Evolutionary conservation across 2,888 invertebrate species (phyloP).

Genomic region (Anticlea derivata): DNA sequence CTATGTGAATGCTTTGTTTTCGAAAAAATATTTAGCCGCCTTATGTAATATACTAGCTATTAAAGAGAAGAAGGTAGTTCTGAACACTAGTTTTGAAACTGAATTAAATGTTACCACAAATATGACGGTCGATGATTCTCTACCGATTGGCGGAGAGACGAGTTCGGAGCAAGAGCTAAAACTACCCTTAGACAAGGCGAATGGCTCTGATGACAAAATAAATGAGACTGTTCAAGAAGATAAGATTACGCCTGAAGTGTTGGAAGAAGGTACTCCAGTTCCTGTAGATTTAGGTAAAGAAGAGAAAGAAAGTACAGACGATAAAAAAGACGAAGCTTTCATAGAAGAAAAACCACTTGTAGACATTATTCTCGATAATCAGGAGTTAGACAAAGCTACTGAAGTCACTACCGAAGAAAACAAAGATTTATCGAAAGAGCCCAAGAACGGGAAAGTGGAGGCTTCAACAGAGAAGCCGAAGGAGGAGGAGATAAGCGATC

Average conservation of each 20-base stretch:
- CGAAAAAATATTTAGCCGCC: constrained; percentile 88
- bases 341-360: constrained; percentile 53
- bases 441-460: constrained; percentile 60
- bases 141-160: constrained; percentile 61
- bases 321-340: constrained; percentile 54
- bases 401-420: constrained; percentile 54
- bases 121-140: constrained; percentile 68
- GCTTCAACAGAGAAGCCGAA: constrained; percentile 58
- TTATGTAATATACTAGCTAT: constrained; percentile 90
- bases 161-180: constrained; percentile 66
- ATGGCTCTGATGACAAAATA: constrained; percentile 62
- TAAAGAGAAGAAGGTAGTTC: constrained; percentile 85
- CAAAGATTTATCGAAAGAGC: constrained; percentile 53
- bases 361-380: constrained; percentile 40
- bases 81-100: constrained; percentile 85
- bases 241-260: constrained; percentile 51
- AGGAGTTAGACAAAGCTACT: constrained; percentile 50
- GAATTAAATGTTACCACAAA: constrained; percentile 77
- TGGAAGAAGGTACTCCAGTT: constrained; percentile 48
- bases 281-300: constrained; percentile 60
- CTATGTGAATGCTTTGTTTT: constrained; percentile 86
- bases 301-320: constrained; percentile 51
- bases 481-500: constrained; percentile 68
- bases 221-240: constrained; percentile 64
- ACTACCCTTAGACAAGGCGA: constrained; percentile 61